Evolutionary conservation across 2,888 invertebrate genomes (phyloP), one percentile per base, ranked within the genome.

Genomic region (Meandrusa payeni): DNA sequence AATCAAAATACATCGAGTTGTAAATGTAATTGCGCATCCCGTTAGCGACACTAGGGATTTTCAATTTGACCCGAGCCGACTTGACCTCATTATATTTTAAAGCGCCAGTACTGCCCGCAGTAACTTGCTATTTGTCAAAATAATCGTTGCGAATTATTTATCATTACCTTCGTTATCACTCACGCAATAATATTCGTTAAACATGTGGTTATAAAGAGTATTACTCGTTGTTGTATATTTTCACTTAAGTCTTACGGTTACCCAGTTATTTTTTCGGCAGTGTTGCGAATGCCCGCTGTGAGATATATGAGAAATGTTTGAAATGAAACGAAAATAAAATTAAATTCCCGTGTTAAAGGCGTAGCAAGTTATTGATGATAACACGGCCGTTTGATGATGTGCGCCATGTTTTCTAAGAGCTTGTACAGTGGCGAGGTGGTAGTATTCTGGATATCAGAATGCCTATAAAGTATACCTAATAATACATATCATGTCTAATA

Each of bases 71-170:
- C 52, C 40, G 47, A 49, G 47, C 49, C 39, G 56, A 51, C 53
- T 53, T 52, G 52, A 45, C 53, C 54, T 52, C 54, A 52, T 57
- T 54, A 54, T 50, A 29, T n/a, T n/a, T 47, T 44, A 28, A 43
- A 38, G 46, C 43, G 31, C 44, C 47, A 46, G 34, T 43, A 37
- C 39, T 43, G 44, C 50, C 50, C 48, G 39, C 49, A 26, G 42
- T 33, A 42, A 51, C 46, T 46, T 46, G 57, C 56, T 55, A 59
- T 60, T 61, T 60, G 60, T 61, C 60, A 60, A 60, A 61, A 61
- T 59, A 61, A 56, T 52, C 54, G 6, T 17, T 10, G 2, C 2
- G 13, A 19, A 9, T 17, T 12, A 17, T 28, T 9, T 2, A 11
- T 6, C n/a, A 7, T 31, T 9, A 31, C 28, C n/a, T 6, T 10